These are phyloP conservation scores for Morone chrysops DNA, from an alignment of 2,113 vertebrate genomes.

Conservation along the genomic window DNA sequence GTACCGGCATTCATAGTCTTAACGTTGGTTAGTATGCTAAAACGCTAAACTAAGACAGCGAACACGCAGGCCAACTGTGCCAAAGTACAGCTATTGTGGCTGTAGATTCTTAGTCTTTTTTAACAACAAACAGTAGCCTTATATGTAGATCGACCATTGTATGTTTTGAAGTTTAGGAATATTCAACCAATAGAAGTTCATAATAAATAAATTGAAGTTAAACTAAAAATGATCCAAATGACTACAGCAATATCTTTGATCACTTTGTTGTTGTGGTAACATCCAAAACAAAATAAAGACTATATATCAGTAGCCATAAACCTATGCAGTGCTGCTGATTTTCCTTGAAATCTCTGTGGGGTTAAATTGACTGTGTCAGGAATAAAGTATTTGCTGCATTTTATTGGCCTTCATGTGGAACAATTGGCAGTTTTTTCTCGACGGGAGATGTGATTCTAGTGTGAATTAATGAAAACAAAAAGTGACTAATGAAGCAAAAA, in stretches of 20 bases:
- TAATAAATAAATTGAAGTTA: neutral
- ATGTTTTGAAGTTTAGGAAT: neutral
- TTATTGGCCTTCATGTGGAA: slow-evolving; percentile 45
- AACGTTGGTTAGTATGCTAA: neutral
- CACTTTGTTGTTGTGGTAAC: slow-evolving; percentile 10
- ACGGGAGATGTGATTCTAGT: slow-evolving; percentile 49
- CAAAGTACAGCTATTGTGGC: neutral
- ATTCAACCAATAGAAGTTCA: neutral
- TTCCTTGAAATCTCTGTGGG: slow-evolving; percentile 14
- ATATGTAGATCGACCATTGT: neutral
- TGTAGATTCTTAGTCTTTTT: neutral
- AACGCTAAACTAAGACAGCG: neutral
- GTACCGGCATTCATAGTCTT: neutral
- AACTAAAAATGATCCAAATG: neutral
- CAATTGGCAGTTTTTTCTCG: slow-evolving; percentile 53
- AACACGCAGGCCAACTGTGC: neutral
- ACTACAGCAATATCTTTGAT: neutral
- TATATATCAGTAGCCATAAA: neutral
- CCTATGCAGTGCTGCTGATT: neutral
- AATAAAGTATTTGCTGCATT: slow-evolving; percentile 3
- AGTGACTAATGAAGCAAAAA: slow-evolving; percentile 61
- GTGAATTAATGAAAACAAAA: slow-evolving; percentile 55
- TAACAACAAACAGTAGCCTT: neutral
- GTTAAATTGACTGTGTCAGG: slow-evolving; percentile 38
- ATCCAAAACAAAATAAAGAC: neutral